Evolutionary conservation across 2,888 invertebrate species (phyloP).

Genomic region (Stomorhina lunata): DNA sequence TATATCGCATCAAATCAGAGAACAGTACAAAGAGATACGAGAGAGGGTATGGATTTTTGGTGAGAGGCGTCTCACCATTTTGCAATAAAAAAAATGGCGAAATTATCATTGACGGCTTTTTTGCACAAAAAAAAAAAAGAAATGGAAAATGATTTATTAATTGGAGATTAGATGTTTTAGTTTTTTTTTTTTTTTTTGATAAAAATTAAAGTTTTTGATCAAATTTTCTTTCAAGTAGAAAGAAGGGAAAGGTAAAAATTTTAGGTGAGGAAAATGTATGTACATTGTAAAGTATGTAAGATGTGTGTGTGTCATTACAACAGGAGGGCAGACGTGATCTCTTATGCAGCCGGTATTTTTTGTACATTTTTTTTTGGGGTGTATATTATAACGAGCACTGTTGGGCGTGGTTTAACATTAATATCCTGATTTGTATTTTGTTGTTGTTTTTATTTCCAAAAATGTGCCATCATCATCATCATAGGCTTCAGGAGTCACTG

Average conservation of each 20-base stretch:
- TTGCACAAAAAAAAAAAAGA: conserved; percentile 39
- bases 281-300: too few relatives aligned
- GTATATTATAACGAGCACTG: conserved; percentile 8
- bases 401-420: conserved; percentile 53
- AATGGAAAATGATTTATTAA: not conserved
- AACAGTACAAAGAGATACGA: too few relatives aligned
- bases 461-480: too few relatives aligned
- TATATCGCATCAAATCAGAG: conserved; percentile 31
- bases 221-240: too few relatives aligned
- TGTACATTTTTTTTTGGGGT: conserved; percentile 30
- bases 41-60: conserved; percentile 47
- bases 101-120: conserved; percentile 62
- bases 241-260: too few relatives aligned
- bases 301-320: not conserved
- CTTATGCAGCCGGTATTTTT: conserved; percentile 13
- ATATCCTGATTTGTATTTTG: conserved; percentile 25
- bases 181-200: not conserved
- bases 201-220: not conserved
- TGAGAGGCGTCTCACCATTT: conserved; percentile 59
- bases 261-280: too few relatives aligned
- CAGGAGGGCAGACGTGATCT: not conserved
- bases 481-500: conserved; percentile 97
- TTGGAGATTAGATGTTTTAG: not conserved
- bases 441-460: too few relatives aligned
- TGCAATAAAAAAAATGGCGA: conserved; percentile 65